Conservation (phyloP, 1,140 invertebrate genomes). For the Aricia agestis region DNA sequence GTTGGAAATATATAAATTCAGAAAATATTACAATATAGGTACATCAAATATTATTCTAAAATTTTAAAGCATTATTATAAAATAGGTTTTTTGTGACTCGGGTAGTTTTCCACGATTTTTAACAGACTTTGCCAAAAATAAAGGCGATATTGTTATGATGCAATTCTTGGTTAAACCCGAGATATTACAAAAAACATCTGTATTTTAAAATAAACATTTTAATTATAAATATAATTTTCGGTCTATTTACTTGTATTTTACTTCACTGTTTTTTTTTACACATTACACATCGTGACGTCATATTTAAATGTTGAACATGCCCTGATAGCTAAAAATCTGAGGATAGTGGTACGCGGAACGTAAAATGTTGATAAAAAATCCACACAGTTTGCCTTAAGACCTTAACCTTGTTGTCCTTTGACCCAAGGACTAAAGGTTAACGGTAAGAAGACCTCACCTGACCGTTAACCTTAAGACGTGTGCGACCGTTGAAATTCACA, state of each 20-base stretch:
- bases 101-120: not conserved
- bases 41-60: not conserved
- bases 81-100: not conserved
- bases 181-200: not conserved
- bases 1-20: too few relatives aligned
- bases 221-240: too few relatives aligned
- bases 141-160: not conserved
- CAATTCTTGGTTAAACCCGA: not conserved
- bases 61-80: not conserved
- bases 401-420: not conserved
- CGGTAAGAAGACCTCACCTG: not conserved
- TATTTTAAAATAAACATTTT: too few relatives aligned
- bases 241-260: too few relatives aligned
- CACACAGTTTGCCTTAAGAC: not conserved
- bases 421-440: not conserved
- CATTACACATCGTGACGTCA: too few relatives aligned
- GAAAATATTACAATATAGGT: not conserved
- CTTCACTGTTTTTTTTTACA: too few relatives aligned
- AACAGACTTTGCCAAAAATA: too few relatives aligned
- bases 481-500: conserved; percentile 55
- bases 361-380: too few relatives aligned
- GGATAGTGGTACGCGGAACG: too few relatives aligned
- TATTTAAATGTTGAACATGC: too few relatives aligned
- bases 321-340: too few relatives aligned
- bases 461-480: not conserved